Base-by-base conservation (phyloP, 2,888 invertebrate genomes). In the Lydus trimaculatus region DNA sequence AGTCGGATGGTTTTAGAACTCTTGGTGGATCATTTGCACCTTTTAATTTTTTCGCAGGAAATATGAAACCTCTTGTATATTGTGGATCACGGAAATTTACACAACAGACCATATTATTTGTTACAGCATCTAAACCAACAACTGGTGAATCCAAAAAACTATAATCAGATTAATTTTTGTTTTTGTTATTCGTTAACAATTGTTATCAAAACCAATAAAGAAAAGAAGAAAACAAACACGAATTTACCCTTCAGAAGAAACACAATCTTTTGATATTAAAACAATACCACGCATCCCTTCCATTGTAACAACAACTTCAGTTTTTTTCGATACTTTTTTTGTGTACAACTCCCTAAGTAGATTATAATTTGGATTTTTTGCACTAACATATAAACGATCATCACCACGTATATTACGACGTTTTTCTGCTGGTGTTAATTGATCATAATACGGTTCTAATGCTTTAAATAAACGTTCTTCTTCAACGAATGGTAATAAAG, bases 401-500 rank as follows among this genome's bases (percentile, higher is more conserved):
- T 94, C 91, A 1, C 99, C 98, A 71, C 92, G 89, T 65, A 92
- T 87, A 86, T 99, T 99, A 64, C 99, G 90, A 73, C 89, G 89
- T 90, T 93, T 91, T 87, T 99, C 99, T 63, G 92, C 96, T 11
- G 90, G 88, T 0, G 96, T 93, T 43, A 99, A 86, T 65, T 90
- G 87, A 0, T 88, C 87, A 80, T 99, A 97, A 75, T 93, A 95
- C 0, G 92, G 91, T 77, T 91, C 89, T 43, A 99, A 85, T 0
- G 98, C 95, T 78, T 91, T 91, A 82, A 95, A 94, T 64, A 98
- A 88, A 69, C 99, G 86, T 67, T 88, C 89, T 86, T 99, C 99
- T 77, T 99, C 98, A 0, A 99, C 99, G 86, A 99, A 99, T 7
- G 99, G 99, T 72, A 99, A 86, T 52, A 99, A 86, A 0, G 99